Percentiles rank a stretch among this genome's conserved stretches.
phyloP scores from a whole-genome alignment of 2,888 invertebrate genomes.

The Adelognathus sp. region DNA sequence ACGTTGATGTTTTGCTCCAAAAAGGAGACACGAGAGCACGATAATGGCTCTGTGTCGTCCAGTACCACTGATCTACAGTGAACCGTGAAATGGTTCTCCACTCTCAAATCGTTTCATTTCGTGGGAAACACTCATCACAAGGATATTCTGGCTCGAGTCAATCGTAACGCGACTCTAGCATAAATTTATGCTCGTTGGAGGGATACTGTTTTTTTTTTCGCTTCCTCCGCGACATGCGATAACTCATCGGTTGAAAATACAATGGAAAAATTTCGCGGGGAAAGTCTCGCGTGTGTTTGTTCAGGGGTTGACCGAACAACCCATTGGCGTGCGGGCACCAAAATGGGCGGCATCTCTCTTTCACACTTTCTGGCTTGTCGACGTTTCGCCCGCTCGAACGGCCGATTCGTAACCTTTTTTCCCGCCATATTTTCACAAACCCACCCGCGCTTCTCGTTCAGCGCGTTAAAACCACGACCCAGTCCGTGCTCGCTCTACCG shows the following conservation, averaged over 20 bases:
- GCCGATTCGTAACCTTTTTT: slow-evolving; percentile 21
- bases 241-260: slow-evolving; percentile 20
- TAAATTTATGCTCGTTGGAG: too few species aligned
- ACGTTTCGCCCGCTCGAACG: neutral
- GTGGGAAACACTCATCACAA: too few species aligned
- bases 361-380: neutral
- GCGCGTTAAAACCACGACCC: slow-evolving; percentile 24
- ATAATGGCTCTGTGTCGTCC: too few species aligned
- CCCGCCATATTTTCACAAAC: slow-evolving; percentile 39
- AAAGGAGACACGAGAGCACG: too few species aligned
- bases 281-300: slow-evolving; percentile 12
- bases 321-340: neutral
- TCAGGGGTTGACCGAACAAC: neutral
- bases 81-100: too few species aligned
- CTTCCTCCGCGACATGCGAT: too few species aligned
- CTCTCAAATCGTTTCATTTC: too few species aligned
- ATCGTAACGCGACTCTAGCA: too few species aligned
- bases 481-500: slow-evolving; percentile 7
- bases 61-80: too few species aligned
- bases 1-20: too few species aligned
- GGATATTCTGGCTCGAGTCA: too few species aligned
- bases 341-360: neutral
- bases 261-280: slow-evolving; percentile 25
- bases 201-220: too few species aligned
- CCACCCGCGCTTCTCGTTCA: slow-evolving; percentile 12